Conservation (phyloP, 2,113 vertebrate genomes). For the Pholis gunnellus region DNA sequence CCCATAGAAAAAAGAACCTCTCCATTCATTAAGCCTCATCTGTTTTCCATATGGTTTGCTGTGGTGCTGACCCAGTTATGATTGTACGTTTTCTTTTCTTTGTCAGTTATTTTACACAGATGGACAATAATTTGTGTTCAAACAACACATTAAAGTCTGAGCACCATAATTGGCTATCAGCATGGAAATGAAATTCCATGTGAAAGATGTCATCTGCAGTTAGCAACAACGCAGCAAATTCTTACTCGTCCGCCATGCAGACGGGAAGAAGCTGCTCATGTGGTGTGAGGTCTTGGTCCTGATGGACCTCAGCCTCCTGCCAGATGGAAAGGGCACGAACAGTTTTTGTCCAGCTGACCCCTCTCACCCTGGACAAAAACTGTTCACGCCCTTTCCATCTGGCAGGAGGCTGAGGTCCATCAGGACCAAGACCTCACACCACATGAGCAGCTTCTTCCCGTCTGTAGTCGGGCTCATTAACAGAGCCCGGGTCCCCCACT, state of each 20-base stretch:
- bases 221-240: background rate
- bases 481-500: too few species aligned
- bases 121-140: constrained; percentile 14
- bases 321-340: too few species aligned
- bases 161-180: background rate
- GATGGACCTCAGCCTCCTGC: too few species aligned
- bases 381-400: too few species aligned
- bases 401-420: too few species aligned
- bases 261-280: too few species aligned
- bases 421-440: too few species aligned
- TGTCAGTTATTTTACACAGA: constrained; percentile 23
- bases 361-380: too few species aligned
- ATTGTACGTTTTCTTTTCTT: background rate
- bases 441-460: too few species aligned
- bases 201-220: constrained; percentile 33
- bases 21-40: constrained; percentile 24
- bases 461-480: too few species aligned
- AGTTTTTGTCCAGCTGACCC: too few species aligned
- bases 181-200: constrained; percentile 24
- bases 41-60: constrained; percentile 38
- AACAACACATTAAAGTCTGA: constrained; percentile 23
- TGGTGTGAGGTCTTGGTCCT: too few species aligned
- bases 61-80: constrained; percentile 24
- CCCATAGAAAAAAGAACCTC: constrained; percentile 14
- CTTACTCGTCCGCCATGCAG: background rate